Evolutionary conservation across 2,797 vertebrate genomes (phyloP), one percentile per base, ranked within the genome.

Genomic region (Hybognathus amarus): DNA sequence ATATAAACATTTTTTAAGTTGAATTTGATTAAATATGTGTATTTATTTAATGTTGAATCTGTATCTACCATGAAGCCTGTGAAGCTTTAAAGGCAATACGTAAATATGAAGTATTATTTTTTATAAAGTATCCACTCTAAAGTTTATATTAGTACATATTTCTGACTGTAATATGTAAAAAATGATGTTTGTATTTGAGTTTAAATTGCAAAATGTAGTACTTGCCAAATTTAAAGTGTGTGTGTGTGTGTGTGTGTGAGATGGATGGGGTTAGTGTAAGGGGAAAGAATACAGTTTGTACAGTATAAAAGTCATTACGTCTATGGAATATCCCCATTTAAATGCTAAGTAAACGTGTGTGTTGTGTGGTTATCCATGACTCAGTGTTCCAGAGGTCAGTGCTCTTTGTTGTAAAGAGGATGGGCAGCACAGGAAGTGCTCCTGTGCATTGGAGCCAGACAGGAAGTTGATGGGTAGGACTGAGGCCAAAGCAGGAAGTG

Each of bases 391-490:
- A 42, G 42, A 64, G 74, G 15, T 66, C 45, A 71, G 18, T 3
- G 3, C 54, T 77, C 36, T 84, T 36, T 64, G 69, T 77, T 30
- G 61, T 52, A 84, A 54, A 47, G 64, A 73, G 83, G 80, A 75
- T 79, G 82, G 82, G 79, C 66, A 80, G 50, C 84, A 80, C 80
- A 82, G 85, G 87, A 89, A 85, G 79, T 83, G 45, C 70, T 84
- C 67, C 54, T 59, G 70, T 79, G 42, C 24, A 63, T 11, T 77
- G 78, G 54, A 85, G 86, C 79, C 85, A 88, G 84, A 87, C 84
- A 84, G 87, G 87, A 87, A 85, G 76, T 73, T 64, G 75, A 77
- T 76, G 33, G 82, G 73, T 22, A 63, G 59, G 71, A 24, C 22
- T 22, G 79, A 63, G 80, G 82, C 86, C 69, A 33, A 20, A 64